Base-by-base conservation (phyloP, 2,888 invertebrate species). In the Cantharis nigra region DNA sequence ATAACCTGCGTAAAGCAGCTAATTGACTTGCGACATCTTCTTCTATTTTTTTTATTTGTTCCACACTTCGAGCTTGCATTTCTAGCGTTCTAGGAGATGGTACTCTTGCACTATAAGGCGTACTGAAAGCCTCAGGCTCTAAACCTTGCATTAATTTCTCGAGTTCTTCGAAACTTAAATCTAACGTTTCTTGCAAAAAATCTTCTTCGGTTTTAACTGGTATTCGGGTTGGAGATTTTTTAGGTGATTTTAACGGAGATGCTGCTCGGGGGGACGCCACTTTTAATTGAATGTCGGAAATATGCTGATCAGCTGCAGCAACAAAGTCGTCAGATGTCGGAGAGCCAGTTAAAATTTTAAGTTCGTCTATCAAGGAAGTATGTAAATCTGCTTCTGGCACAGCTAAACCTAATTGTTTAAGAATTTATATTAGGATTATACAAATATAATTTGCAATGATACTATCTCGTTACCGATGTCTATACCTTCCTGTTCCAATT, bases 241-340 rank as follows among this genome's bases (percentile, higher is more conserved):
- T 20, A 11, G 65, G 23, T n/a, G n/a, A 9, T 67, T 67, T 67
- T 11, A 14, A 23, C 26, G 13, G 65, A 7, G 20, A 23, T 2
- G 18, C 49, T 3, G n/a, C n/a, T n/a, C 4, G 2, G 0, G 49
- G 49, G 7, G 49, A 49, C 2, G 7, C 49, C 1, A 49, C 49
- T n/a, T 49, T n/a, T 49, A 9, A 1, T 7, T 49, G 49, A 2
- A n/a, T n/a, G 7, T 49, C 49, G n/a, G 49, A n/a, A 49, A 49
- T 49, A 7, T 49, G 13, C 13, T 20, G 70, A 64, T 71, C 81
- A n/a, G 75, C 80, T 72, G 81, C 80, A 14, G 80, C 78, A 13
- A 83, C 76, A 67, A 83, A 82, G 72, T 81, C 80, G 67, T 78
- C 77, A 0, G 80, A 80, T 14, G 69, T 77, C 9, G 78, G 77